Base-by-base conservation (phyloP, 2,797 vertebrate genomes). In the Gorsachius magnificus region DNA sequence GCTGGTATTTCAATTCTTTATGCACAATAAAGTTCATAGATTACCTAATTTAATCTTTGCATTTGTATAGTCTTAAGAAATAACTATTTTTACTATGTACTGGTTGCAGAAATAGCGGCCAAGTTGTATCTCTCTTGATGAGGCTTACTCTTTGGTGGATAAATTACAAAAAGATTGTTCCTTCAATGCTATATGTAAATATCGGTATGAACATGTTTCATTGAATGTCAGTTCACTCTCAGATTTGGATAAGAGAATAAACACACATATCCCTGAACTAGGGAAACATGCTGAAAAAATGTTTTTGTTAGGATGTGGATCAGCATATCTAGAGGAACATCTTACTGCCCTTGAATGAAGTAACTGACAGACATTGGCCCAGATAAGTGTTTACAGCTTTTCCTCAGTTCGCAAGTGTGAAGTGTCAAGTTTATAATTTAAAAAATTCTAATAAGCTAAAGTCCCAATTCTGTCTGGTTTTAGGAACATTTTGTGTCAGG, bases 61-160 rank as follows among this genome's bases (percentile, higher is more conserved):
- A 66, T 82, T 82, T 92, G 6, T 92, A 4, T 41, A 0, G 17
- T 79, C 65, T 78, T 58, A 71, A 68, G 53, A 50, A 83, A 33
- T 87, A 31, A 38, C 69, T 87, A 58, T 51, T 91, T 78, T 82
- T 80, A 7, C 50, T 51, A 4, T 17, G 19, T n/a, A 38, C 19
- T 94, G 95, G 38, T 76, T 97, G 43, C 91, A 97, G 97, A 96
- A 97, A 43, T 63, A 90, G 20, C 96, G 97, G 93, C 96, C 95
- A 72, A 96, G 51, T 51, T 65, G 64, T 64, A 6, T 89, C 16
- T 22, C 11, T 71, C 65, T 84, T 10, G 6, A 14, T 63, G 61
- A 96, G 24, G 11, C 31, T 80, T 51, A 63, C 41, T 74, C 76
- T 72, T 48, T 15, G 29, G 31, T 96, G 63, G 69, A 60, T 61